Conservation (phyloP, 1,140 invertebrate species). For the Drosophila saltans region DNA sequence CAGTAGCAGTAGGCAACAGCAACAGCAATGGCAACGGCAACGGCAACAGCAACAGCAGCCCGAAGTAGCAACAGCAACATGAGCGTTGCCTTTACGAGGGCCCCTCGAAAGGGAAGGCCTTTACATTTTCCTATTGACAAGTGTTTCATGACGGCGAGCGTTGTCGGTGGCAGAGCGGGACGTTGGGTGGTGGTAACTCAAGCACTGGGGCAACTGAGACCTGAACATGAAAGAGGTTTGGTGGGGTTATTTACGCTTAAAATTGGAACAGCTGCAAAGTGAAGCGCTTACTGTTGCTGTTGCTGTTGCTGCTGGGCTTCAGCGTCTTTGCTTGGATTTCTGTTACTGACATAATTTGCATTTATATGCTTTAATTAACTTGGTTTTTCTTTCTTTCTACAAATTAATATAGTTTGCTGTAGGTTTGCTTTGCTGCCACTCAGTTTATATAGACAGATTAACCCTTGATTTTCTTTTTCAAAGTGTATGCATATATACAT, state of each 20-base stretch:
- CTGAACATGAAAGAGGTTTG: constrained; percentile 51
- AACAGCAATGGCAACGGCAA: constrained; percentile 25
- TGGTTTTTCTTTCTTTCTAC: neutral
- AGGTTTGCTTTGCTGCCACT: neutral
- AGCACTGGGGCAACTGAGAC: constrained; percentile 30
- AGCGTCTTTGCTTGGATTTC: constrained; percentile 6
- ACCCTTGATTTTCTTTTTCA: constrained; percentile 13
- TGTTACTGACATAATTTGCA: constrained; percentile 11
- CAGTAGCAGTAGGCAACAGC: constrained; percentile 27
- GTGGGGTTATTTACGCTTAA: constrained; percentile 75
- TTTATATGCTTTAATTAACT: constrained; percentile 9
- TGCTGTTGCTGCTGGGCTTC: constrained; percentile 3
- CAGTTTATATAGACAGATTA: constrained; percentile 25
- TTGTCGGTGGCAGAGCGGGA: constrained; percentile 5
- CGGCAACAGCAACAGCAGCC: constrained; percentile 40
- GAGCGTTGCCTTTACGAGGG: constrained; percentile 38
- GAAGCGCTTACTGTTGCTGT: constrained; percentile 57
- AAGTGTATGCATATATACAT: no score
- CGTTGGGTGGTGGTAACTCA: constrained; percentile 34
- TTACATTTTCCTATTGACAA: constrained; percentile 75
- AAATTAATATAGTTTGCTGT: neutral
- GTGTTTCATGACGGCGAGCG: constrained; percentile 42
- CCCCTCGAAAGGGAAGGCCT: constrained; percentile 2
- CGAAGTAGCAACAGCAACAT: constrained; percentile 30
- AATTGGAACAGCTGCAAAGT: constrained; percentile 74